These are phyloP conservation scores for Nephrotoma appendiculata DNA, from an alignment of 2,888 invertebrate genomes.

Conservation along the genomic window DNA sequence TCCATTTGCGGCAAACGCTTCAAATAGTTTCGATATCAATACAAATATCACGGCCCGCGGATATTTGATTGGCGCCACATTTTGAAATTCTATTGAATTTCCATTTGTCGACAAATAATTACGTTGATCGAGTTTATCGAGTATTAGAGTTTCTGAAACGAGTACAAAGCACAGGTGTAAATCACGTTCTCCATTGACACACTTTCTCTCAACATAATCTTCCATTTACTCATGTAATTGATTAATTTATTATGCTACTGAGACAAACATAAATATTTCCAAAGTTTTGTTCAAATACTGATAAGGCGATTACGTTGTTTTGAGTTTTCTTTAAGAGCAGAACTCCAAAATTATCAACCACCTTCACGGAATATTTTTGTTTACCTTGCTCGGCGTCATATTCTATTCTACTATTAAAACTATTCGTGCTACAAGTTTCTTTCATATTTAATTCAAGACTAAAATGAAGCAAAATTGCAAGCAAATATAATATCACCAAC, in stretches of 20 bases:
- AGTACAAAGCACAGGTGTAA: neutral
- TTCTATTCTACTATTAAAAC: neutral
- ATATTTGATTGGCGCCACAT: constrained; percentile 15
- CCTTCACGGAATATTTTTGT: neutral
- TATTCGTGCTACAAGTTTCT: neutral
- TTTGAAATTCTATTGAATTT: neutral
- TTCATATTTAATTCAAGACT: neutral
- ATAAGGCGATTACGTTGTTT: neutral
- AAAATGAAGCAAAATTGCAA: neutral
- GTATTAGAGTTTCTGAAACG: neutral
- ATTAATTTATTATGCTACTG: neutral
- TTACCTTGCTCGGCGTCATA: neutral
- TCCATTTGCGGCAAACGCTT: constrained; percentile 32
- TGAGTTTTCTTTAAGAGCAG: neutral
- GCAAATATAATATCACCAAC: neutral
- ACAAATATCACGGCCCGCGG: constrained; percentile 29
- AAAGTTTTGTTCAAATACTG: neutral
- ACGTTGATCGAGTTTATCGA: neutral
- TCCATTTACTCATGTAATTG: neutral
- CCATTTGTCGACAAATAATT: neutral
- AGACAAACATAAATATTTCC: neutral
- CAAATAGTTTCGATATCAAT: constrained; percentile 28
- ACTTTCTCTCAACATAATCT: neutral
- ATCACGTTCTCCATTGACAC: neutral
- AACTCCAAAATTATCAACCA: neutral